These are phyloP conservation scores for Poecilus cupreus DNA, from an alignment of 2,888 invertebrate genomes.

Conservation along the genomic window DNA sequence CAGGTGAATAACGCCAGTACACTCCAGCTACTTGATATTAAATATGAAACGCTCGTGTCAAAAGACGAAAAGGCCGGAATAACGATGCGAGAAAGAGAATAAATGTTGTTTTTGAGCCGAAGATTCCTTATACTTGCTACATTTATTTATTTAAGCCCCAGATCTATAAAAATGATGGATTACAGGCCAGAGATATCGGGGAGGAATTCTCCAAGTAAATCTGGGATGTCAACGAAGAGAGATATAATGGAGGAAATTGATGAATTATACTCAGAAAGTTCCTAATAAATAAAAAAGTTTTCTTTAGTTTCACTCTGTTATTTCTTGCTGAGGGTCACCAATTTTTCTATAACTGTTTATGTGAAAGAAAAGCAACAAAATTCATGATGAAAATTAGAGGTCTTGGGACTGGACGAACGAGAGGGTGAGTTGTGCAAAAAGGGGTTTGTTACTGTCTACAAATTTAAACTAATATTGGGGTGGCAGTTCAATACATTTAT, in stretches of 20 bases:
- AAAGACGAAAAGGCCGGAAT: not conserved
- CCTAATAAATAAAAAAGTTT: not conserved
- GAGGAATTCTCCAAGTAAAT: not conserved
- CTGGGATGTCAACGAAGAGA: not conserved
- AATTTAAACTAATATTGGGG: no score
- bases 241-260: not conserved
- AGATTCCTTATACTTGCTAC: not conserved
- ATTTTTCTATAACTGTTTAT: no score
- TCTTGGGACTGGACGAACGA: no score
- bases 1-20: not conserved
- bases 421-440: no score
- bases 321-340: no score
- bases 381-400: no score
- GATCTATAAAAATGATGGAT: constrained; percentile 10
- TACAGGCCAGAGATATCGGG: not conserved
- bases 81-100: not conserved
- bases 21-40: not conserved
- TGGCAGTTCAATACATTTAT: no score
- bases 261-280: not conserved
- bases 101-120: not conserved
- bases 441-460: no score
- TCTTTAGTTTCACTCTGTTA: no score
- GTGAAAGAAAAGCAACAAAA: no score
- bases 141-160: not conserved
- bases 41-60: not conserved